Evolutionary conservation across 2,797 vertebrate genomes (phyloP).

Genomic region (Jordanella pulchra): DNA sequence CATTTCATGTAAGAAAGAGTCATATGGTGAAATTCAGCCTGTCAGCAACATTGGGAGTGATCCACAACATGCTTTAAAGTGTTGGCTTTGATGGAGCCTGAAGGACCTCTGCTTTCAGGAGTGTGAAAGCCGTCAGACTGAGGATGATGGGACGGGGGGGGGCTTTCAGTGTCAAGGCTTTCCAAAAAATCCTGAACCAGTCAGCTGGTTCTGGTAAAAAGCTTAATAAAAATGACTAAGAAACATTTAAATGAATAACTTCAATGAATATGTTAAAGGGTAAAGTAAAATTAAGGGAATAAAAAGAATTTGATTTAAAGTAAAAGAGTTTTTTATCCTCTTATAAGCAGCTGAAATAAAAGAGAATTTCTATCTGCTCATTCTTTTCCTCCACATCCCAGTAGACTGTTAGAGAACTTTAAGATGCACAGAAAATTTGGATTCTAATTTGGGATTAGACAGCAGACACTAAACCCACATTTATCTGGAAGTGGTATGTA

Average conservation of each 20-base stretch:
- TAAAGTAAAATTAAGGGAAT: constrained; percentile 2
- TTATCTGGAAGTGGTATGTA: constrained; percentile 62
- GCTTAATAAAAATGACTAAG: not conserved
- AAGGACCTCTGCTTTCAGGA: constrained; percentile 11
- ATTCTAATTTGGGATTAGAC: constrained; percentile 70
- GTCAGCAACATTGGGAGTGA: constrained; percentile 24
- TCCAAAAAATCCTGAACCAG: not conserved
- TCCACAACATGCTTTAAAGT: constrained; percentile 8
- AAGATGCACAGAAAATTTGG: constrained; percentile 48
- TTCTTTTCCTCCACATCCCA: constrained; percentile 27
- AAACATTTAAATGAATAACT: not conserved
- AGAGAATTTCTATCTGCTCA: constrained; percentile 11
- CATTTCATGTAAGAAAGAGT: constrained; percentile 10
- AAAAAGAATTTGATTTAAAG: not conserved
- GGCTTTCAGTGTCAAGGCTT: constrained; percentile 8
- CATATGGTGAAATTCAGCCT: constrained; percentile 15
- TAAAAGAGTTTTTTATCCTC: not conserved
- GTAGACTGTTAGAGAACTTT: constrained; percentile 27
- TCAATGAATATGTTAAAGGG: not conserved
- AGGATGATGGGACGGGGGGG: not conserved
- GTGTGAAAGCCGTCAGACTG: constrained; percentile 11
- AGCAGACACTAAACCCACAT: constrained; percentile 17
- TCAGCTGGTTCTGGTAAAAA: not conserved
- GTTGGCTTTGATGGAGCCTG: constrained; percentile 10
- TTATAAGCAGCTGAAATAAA: not conserved